Evolutionary conservation across 1,140 invertebrate genomes (phyloP).

Genomic region (Drusus annulatus): DNA sequence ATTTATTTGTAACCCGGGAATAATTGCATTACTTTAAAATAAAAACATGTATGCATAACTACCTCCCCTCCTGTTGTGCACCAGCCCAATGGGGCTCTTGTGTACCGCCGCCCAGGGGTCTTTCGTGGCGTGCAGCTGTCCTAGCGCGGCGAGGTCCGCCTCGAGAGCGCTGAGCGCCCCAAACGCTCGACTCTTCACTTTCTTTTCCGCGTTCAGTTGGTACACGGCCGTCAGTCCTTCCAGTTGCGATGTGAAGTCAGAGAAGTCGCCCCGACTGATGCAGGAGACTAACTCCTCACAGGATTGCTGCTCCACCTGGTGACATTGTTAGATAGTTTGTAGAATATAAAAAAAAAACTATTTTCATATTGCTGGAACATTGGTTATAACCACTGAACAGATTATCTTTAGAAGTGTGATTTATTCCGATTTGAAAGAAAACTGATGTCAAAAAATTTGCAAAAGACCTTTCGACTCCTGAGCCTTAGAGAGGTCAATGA

Average conservation of each 20-base stretch:
- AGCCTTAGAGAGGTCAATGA: too few species aligned
- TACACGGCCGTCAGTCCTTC: constrained; percentile 94
- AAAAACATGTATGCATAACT: constrained; percentile 23
- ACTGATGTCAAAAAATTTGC: too few species aligned
- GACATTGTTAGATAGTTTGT: not conserved
- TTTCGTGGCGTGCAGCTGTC: constrained; percentile 83
- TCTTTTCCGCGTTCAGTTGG: constrained; percentile 94
- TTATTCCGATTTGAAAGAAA: too few species aligned
- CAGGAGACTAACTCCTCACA: constrained; percentile 90
- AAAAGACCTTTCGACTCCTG: too few species aligned
- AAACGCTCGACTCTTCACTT: constrained; percentile 94
- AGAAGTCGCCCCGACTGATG: constrained; percentile 86
- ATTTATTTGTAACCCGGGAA: too few species aligned
- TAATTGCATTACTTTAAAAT: too few species aligned
- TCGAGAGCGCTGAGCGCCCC: constrained; percentile 93
- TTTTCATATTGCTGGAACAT: too few species aligned
- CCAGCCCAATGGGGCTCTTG: constrained; percentile 90
- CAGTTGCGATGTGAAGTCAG: constrained; percentile 93
- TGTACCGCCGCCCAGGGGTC: constrained; percentile 91
- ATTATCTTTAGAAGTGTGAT: too few species aligned
- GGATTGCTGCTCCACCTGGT: constrained; percentile 78
- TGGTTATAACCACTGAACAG: too few species aligned
- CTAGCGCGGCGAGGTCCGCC: constrained; percentile 88
- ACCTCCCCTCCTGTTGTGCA: constrained; percentile 84
- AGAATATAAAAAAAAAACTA: too few species aligned